Evolutionary conservation across 1,140 invertebrate species (phyloP), one percentile per base, ranked within the genome.

Genomic region (Streblospio benedicti): DNA sequence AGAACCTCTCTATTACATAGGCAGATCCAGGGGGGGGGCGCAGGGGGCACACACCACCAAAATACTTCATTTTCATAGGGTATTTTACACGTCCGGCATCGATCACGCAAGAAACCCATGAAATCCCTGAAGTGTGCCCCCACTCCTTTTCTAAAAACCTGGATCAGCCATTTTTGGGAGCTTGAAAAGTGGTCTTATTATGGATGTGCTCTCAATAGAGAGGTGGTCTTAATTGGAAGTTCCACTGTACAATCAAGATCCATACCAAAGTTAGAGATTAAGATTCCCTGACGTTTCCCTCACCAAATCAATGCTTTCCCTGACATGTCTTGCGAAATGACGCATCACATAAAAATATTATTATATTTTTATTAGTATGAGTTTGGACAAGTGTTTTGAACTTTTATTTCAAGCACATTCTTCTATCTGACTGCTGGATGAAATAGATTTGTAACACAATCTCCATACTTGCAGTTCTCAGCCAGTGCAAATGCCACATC

Each of bases 401-500:
- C 25, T 12, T 18, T 49, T 12, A 49, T 49, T 49, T 16, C 45
- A 49, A 16, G 25, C 45, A 49, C 25, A 49, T 23, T 16, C 25
- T 16, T 23, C 14, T 38, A 55, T 18, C 4, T 12, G 32, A n/a
- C 6, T 51, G 9, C 35, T 41, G 4, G 43, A 9, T 61, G 16
- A 55, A 2, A 53, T 61, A 49, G 3, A 60, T 38, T 63, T n/a
- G 18, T 16, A 33, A 35, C 35, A 32, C 28, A 47, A 31, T 50
- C 35, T 25, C 47, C 61, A 67, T 65, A 74, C 72, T 62, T 72
- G 62, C 70, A 70, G 56, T 69, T 30, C 44, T 62, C 59, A 4
- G 68, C 69, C n/a, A 79, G 52, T 49, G 64, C 67, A 14, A 41
- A 31, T 2, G 66, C 60, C 6, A 78, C 65, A 50, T 67, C 65